Conservation (phyloP, 1,140 invertebrate genomes). For the Fragariocoptes setiger region DNA sequence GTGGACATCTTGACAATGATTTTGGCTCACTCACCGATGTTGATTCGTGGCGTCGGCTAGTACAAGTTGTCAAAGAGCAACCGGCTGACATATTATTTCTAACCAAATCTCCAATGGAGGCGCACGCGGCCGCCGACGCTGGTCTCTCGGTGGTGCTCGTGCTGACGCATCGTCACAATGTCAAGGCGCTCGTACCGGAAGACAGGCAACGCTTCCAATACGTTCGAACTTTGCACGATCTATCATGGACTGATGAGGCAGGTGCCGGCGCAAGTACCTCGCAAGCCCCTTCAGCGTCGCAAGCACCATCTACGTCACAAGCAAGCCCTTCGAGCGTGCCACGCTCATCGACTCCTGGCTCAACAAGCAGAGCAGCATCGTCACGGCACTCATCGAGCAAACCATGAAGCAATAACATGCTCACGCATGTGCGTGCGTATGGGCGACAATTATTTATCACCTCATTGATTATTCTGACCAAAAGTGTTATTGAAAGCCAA, state of each 20-base stretch:
- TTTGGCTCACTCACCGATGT: conserved; percentile 1
- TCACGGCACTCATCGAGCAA: too few relatives aligned
- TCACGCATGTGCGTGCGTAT: too few relatives aligned
- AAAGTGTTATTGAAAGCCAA: too few relatives aligned
- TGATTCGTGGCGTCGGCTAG: conserved; percentile 2
- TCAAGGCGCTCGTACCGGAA: conserved; percentile 1
- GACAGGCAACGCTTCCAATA: not conserved
- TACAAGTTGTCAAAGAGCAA: not conserved
- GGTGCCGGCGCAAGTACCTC: not conserved
- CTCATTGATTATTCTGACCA: too few relatives aligned
- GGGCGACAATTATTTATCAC: too few relatives aligned
- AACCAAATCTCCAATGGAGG: conserved; percentile 3
- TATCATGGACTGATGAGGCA: not conserved
- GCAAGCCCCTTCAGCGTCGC: too few relatives aligned
- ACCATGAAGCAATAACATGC: too few relatives aligned
- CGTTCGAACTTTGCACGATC: not conserved
- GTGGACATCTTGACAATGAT: conserved; percentile 5
- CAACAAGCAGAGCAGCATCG: too few relatives aligned
- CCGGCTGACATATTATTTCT: conserved; percentile 5
- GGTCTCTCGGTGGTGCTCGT: conserved; percentile 2
- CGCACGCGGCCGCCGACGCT: conserved; percentile 1
- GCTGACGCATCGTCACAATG: conserved; percentile 5
- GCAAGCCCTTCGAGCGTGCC: too few relatives aligned
- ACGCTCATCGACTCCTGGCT: too few relatives aligned
- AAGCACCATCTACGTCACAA: too few relatives aligned